Evolutionary conservation across 2,888 invertebrate species (phyloP).

Genomic region (Dicranocentrus wangi): DNA sequence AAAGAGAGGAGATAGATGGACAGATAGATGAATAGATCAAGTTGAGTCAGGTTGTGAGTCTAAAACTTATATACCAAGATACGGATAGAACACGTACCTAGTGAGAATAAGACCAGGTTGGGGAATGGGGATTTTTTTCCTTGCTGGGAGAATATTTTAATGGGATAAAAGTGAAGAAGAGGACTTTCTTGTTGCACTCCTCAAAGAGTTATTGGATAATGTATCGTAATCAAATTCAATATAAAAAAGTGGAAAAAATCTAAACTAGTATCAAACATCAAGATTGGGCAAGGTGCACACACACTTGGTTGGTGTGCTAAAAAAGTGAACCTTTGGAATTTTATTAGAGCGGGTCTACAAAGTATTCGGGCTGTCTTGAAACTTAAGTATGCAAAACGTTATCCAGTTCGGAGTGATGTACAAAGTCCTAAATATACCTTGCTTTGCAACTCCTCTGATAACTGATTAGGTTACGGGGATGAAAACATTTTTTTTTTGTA

Average conservation of each 20-base stretch:
- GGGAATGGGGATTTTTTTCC: too few relatives aligned
- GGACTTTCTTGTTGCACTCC: constrained; percentile 38
- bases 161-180: constrained; percentile 5
- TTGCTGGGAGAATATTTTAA: too few relatives aligned
- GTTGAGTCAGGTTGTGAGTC: constrained; percentile 21
- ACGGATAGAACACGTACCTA: too few relatives aligned
- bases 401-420: too few relatives aligned
- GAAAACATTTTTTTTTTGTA: too few relatives aligned
- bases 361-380: too few relatives aligned
- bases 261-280: constrained; percentile 1
- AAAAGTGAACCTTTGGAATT: not conserved
- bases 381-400: not conserved
- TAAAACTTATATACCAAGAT: too few relatives aligned
- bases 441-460: too few relatives aligned
- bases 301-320: constrained; percentile 2
- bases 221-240: constrained; percentile 52
- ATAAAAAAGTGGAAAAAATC: constrained; percentile 15
- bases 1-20: constrained; percentile 60
- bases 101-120: too few relatives aligned
- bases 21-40: constrained; percentile 50
- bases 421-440: too few relatives aligned
- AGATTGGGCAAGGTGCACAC: not conserved
- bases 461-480: not conserved
- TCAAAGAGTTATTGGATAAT: constrained; percentile 53
- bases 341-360: not conserved